Evolutionary conservation across 1,140 invertebrate species (phyloP).

Genomic region (Drosophila suzukii): DNA sequence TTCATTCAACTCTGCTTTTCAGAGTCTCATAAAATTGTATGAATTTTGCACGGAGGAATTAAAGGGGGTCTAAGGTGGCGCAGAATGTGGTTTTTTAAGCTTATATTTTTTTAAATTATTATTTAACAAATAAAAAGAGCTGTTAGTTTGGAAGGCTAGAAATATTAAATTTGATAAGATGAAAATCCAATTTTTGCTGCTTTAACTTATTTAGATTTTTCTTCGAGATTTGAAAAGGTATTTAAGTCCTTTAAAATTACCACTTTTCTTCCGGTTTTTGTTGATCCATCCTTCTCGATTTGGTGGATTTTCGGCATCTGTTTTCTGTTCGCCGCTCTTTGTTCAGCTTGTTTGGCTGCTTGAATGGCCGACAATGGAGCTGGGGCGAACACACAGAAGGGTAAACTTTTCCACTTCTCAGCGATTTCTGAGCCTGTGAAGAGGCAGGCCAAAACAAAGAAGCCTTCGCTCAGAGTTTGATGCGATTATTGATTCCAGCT

Average conservation of each 20-base stretch:
- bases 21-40: slow-evolving; percentile 19
- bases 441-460: slow-evolving; percentile 47
- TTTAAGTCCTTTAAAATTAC: background rate
- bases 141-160: too few species aligned
- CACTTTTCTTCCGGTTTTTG: background rate
- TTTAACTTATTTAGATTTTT: background rate
- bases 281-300: slow-evolving; percentile 10
- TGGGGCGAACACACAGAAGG: slow-evolving; percentile 8
- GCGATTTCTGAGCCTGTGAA: slow-evolving; percentile 27
- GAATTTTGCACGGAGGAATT: background rate
- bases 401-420: slow-evolving; percentile 70
- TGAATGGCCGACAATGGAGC: slow-evolving; percentile 40
- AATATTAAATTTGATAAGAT: background rate
- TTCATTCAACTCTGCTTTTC: slow-evolving; percentile 38
- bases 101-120: background rate
- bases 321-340: slow-evolving; percentile 31
- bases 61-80: background rate
- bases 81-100: background rate
- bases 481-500: slow-evolving; percentile 74
- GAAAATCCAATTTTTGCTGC: background rate
- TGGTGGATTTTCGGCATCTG: slow-evolving; percentile 15
- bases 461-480: slow-evolving; percentile 11
- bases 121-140: too few species aligned
- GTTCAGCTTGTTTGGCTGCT: slow-evolving; percentile 59
- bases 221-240: background rate